A percentile compares a stretch with the other conserved stretches of the same genome.
These are phyloP conservation scores for Melangyna quadrimaculata DNA, from an alignment of 2,888 invertebrate genomes.

Conservation along the genomic window DNA sequence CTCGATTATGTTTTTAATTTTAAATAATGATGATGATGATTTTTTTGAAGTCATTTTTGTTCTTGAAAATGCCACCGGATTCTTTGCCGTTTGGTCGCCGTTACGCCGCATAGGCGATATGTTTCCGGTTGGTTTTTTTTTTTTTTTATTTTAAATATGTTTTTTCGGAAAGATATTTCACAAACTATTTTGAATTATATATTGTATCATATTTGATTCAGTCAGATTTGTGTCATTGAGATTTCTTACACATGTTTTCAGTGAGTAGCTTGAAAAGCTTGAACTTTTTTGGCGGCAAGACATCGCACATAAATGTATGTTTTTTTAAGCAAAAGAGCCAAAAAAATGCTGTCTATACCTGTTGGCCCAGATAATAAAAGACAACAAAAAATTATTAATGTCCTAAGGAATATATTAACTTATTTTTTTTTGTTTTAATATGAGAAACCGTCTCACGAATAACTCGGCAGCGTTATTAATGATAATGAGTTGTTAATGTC, in stretches of 20 bases:
- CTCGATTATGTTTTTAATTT: constrained; percentile 38
- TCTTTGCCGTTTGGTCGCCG: background rate
- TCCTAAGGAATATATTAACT: constrained; percentile 8
- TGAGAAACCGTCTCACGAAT: background rate
- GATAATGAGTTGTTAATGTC: constrained; percentile 34
- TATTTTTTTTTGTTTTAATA: background rate
- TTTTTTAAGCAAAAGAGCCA: background rate
- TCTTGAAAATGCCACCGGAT: background rate
- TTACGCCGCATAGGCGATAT: background rate
- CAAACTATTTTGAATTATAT: background rate
- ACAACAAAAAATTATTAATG: background rate
- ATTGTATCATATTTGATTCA: background rate
- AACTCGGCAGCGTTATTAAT: constrained; percentile 18
- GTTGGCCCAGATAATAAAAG: constrained; percentile 6
- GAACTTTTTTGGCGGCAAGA: constrained; percentile 41
- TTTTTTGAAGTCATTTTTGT: constrained; percentile 23
- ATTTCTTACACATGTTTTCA: background rate
- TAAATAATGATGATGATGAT: background rate
- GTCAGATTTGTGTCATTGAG: background rate
- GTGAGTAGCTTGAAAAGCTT: background rate
- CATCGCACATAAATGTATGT: background rate
- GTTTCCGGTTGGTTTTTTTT: background rate
- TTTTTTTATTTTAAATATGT: background rate
- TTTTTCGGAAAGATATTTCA: background rate
- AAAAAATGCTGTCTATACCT: background rate